phyloP scores from a whole-genome alignment of 92 coral and sea anemone genomes.

The Muricea muricata region DNA sequence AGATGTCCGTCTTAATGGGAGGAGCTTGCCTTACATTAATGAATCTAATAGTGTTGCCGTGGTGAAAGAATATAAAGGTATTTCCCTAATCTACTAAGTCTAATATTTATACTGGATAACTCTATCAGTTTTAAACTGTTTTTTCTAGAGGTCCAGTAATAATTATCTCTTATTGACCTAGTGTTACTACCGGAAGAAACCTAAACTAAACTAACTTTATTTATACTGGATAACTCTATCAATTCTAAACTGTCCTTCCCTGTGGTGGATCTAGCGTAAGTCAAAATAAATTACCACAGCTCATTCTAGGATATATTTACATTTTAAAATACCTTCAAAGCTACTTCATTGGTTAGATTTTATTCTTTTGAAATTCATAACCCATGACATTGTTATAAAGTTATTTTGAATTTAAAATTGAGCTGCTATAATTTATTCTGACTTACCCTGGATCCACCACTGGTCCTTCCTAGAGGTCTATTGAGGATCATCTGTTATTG shows the following conservation, averaged over 20 bases:
- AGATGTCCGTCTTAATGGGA: slow-evolving; percentile 80
- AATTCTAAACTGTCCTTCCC: not conserved
- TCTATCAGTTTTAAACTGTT: not conserved
- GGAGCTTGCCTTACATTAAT: slow-evolving; percentile 64
- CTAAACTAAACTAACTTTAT: not conserved
- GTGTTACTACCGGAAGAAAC: no score
- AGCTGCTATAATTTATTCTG: no score
- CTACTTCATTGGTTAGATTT: no score
- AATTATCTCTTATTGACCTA: no score
- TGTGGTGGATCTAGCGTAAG: not conserved
- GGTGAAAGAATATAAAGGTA: slow-evolving; percentile 68
- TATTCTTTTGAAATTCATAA: no score
- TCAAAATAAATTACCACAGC: not conserved
- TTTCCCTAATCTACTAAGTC: not conserved
- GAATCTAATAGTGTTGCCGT: slow-evolving; percentile 61
- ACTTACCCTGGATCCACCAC: no score
- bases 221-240: not conserved
- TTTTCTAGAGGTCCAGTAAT: not conserved
- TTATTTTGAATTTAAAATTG: no score
- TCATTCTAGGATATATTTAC: no score
- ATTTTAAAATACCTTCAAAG: no score
- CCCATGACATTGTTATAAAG: no score
- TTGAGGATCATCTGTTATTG: no score
- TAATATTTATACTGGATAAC: not conserved
- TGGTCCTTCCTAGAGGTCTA: no score